Evolutionary conservation across 2,888 invertebrate genomes (phyloP).

Genomic region (Unio delphinus): DNA sequence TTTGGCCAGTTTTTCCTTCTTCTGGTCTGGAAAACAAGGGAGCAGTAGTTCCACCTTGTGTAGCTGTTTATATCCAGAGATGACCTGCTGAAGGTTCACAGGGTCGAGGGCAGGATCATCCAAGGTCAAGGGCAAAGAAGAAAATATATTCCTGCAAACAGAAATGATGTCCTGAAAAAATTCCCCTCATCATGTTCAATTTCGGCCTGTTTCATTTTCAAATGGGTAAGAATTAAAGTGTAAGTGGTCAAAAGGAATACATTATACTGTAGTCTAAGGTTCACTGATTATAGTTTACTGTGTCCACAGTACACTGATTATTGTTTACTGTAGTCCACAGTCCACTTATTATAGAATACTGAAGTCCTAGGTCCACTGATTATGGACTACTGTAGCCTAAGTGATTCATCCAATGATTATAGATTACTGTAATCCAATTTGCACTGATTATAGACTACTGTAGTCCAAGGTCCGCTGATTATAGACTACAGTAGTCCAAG

Average conservation of each 20-base stretch:
- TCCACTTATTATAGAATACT: too few species aligned
- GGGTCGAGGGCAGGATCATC: constrained; percentile 37
- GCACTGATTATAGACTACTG: too few species aligned
- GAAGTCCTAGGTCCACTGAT: too few species aligned
- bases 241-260: background rate
- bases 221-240: background rate
- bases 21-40: constrained; percentile 19
- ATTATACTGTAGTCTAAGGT: too few species aligned
- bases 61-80: constrained; percentile 57
- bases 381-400: too few species aligned
- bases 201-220: background rate
- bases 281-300: too few species aligned
- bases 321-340: too few species aligned
- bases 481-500: too few species aligned
- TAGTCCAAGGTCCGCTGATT: too few species aligned
- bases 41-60: constrained; percentile 49
- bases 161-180: background rate
- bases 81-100: constrained; percentile 45
- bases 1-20: constrained; percentile 27
- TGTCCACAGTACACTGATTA: too few species aligned
- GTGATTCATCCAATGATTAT: too few species aligned
- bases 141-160: constrained; percentile 41
- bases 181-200: background rate
- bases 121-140: constrained; percentile 46
- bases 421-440: too few species aligned